Conservation (phyloP, 2,113 vertebrate genomes). For the Actenoides lindsayi region DNA sequence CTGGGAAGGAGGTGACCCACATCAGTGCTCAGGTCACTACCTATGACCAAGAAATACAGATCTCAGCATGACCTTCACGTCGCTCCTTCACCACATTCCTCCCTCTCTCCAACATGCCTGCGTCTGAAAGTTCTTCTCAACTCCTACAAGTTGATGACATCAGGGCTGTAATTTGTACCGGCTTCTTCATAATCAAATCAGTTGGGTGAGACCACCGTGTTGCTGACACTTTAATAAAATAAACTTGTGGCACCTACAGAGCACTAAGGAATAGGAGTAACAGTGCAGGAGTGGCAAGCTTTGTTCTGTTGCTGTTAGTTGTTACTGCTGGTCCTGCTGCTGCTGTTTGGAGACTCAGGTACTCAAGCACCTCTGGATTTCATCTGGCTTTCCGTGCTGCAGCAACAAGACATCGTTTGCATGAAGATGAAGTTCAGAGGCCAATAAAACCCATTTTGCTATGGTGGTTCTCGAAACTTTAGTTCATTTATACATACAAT, state of each 20-base stretch:
- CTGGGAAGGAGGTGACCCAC: accelerated
- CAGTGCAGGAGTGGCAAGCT: neutral
- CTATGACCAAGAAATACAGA: neutral
- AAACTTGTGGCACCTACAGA: neutral
- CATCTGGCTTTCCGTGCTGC: neutral
- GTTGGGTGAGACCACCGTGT: accelerated
- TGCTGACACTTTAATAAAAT: neutral
- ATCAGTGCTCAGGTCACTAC: neutral
- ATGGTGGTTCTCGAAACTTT: neutral
- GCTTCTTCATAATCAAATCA: neutral
- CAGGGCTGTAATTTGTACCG: neutral
- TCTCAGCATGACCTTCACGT: accelerated
- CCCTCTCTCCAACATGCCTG: accelerated
- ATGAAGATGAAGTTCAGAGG: neutral
- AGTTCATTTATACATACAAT: neutral
- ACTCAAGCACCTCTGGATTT: neutral
- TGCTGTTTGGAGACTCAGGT: neutral
- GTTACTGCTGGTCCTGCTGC: neutral
- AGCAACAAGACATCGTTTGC: neutral
- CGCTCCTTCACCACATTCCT: neutral
- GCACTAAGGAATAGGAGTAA: neutral
- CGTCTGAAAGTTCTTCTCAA: neutral
- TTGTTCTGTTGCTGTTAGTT: neutral
- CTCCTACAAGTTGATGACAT: neutral
- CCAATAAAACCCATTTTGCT: neutral